phyloP scores from a whole-genome alignment of 2,113 vertebrate species.

The Rhabdornis inornatus region DNA sequence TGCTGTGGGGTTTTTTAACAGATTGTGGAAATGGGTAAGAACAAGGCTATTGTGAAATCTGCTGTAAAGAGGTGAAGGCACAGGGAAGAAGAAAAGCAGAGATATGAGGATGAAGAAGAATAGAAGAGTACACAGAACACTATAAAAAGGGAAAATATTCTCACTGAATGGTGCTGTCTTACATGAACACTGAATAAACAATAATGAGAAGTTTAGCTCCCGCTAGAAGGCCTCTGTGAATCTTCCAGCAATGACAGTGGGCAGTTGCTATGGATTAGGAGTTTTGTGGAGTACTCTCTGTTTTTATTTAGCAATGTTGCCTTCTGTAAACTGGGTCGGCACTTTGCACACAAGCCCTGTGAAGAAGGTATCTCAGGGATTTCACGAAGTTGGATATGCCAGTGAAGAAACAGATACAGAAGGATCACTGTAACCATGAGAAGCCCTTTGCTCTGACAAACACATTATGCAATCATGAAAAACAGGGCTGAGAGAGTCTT shows the following conservation, averaged over 20 bases:
- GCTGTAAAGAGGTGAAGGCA: background rate
- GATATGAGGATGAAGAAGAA: background rate
- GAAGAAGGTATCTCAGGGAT: background rate
- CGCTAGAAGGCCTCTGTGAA: background rate
- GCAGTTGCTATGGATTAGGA: background rate
- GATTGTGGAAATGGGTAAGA: background rate
- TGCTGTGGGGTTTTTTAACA: background rate
- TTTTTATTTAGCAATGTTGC: background rate
- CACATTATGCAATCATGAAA: background rate
- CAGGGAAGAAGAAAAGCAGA: background rate
- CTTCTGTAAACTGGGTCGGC: background rate
- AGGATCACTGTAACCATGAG: background rate
- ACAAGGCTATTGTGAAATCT: background rate
- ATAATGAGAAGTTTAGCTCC: background rate
- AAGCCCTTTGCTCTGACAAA: background rate
- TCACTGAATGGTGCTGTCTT: background rate
- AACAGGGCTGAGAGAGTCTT: background rate
- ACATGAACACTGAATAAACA: background rate
- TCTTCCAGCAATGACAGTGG: background rate
- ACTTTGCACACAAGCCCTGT: background rate
- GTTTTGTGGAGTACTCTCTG: background rate
- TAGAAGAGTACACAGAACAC: background rate
- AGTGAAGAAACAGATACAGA: background rate
- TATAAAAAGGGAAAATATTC: background rate
- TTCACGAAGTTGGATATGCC: background rate